These are phyloP conservation scores for Sylvietta virens DNA, from an alignment of 2,113 vertebrate species.

Conservation along the genomic window DNA sequence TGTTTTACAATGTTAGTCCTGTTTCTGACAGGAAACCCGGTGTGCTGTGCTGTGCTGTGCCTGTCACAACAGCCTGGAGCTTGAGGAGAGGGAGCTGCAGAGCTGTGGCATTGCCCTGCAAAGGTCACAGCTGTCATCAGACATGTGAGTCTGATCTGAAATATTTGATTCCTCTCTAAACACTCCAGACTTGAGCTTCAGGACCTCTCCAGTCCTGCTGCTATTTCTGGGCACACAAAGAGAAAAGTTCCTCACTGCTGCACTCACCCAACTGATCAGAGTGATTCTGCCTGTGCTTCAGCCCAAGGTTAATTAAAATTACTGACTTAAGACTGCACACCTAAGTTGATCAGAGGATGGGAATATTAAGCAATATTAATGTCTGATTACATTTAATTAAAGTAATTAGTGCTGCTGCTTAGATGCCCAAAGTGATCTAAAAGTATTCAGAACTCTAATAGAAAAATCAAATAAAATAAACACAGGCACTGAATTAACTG, in stretches of 20 bases:
- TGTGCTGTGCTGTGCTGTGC: not conserved
- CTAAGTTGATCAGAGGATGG: not conserved
- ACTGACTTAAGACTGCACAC: not conserved
- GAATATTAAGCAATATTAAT: not conserved
- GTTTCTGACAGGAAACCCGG: not conserved
- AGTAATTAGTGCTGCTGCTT: not conserved
- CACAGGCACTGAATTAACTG: not conserved
- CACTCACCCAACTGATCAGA: not conserved
- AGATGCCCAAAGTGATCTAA: not conserved
- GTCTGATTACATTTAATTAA: conserved; percentile 6
- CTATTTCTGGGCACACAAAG: not conserved
- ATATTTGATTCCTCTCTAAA: not conserved
- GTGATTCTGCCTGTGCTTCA: not conserved
- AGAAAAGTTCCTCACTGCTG: not conserved
- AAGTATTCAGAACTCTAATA: not conserved
- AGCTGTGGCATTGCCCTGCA: not conserved
- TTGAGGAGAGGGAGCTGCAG: not conserved
- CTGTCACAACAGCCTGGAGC: not conserved
- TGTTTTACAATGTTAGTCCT: not conserved
- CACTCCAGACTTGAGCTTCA: not conserved
- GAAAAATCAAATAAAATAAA: conserved; percentile 1
- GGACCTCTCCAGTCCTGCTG: not conserved
- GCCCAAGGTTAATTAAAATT: not conserved
- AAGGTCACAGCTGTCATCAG: not conserved
- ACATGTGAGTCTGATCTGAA: not conserved